Base-by-base conservation (phyloP, 2,113 vertebrate species). In the Ophthalmolycus amberensis region DNA sequence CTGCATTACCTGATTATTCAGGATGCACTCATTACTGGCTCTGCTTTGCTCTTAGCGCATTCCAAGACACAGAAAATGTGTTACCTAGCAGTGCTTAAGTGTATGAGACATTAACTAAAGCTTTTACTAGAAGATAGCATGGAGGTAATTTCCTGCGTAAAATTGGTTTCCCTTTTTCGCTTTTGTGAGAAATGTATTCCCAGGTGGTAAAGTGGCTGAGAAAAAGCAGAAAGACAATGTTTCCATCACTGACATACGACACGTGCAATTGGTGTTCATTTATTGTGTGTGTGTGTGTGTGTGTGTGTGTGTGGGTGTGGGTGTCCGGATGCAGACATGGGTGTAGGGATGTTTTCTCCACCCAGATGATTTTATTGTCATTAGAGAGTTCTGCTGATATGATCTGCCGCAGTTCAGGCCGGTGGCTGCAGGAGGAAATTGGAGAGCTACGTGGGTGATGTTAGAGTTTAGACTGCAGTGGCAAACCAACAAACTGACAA, bases 81-180 rank as follows among this genome's bases (percentile, higher is more conserved):
- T 90, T 90, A 88, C 75, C 85, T 74, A 10, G 88, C 70, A 75
- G 70, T 70, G 82, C 82, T 90, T 90, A 86, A 87, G 85, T 85
- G 79, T 81, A 87, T 82, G 58, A 89, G 88, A 88, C 88, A 86
- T 92, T 91, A 93, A 87, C 77, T 87, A 89, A 92, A 87, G 87
- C 82, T 81, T 86, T 91, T 78, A 80, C 85, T 69, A 83, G 81
- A 79, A 87, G 85, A 91, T 76, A 78, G 76, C 65, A 83, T 87
- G 84, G 65, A 90, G 69, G 85, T 90, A 85, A 92, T 91, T 91
- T 89, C 77, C 91, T 82, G 83, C 34, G 64, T 90, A 85, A 91
- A 90, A 91, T 84, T 90, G 90, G 80, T 89, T 83, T 90, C 68
- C 68, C 25, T 58, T 72, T 83, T 85, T 85, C 79, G 34, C 38